Evolutionary conservation across 2,797 vertebrate species (phyloP), one percentile per base, ranked within the genome.

Genomic region (Falco concolor): DNA sequence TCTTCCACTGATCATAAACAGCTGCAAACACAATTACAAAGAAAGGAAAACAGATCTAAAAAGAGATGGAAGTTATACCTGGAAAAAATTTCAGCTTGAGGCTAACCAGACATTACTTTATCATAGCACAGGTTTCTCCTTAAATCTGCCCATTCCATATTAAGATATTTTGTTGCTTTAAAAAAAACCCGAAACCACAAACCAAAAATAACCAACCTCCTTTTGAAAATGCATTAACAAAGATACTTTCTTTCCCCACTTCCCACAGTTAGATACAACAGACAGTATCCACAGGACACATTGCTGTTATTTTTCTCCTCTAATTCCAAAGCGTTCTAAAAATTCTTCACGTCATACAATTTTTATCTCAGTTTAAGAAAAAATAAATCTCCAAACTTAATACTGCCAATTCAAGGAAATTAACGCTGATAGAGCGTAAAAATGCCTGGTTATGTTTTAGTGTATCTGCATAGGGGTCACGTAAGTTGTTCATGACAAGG

Each of bases 341-440:
- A 77, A 56, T 24, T 34, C 22, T 73, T 70, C 38, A 21, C 8
- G 88, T 52, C 0, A 0, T 32, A 36, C 5, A 0, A 25, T 15
- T 88, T 77, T 77, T 56, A 28, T 68, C 45, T 17, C 12, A 20
- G 11, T 53, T 75, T 12, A 59, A 73, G 36, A 17, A 61, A 80
- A 53, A 36, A 11, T 13, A 45, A 32, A 42, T 8, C 38, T 72
- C 42, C 12, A 10, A 45, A 57, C 15, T 67, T 36, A 53, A 61
- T 27, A 52, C 32, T 19, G 15, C 10, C 18, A 67, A 25, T 54
- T 67, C 30, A 84, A 87, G 22, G 21, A 73, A 42, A 76, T 25
- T 12, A 79, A 56, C 21, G 28, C 2, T 12, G 24, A 19, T 0
- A 34, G 32, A 84, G 64, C 19, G 44, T 1, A 30, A 19, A 78